Evolutionary conservation across 2,113 vertebrate species (phyloP).

Genomic region (Lophochroa leadbeateri): DNA sequence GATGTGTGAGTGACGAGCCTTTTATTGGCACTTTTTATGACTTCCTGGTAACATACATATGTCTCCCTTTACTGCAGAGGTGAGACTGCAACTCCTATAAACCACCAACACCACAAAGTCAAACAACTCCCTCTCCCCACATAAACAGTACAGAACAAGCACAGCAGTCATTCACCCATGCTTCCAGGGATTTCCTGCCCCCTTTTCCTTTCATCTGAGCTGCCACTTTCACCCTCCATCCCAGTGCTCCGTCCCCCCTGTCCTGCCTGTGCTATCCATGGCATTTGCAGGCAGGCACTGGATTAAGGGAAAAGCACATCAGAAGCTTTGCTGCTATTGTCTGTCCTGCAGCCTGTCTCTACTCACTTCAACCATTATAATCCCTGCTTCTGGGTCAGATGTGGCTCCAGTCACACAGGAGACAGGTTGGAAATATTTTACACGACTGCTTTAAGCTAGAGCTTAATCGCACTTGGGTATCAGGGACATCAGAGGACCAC

Average conservation of each 20-base stretch:
- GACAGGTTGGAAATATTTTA: not conserved
- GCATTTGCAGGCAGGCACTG: conserved; percentile 22
- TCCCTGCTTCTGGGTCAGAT: not conserved
- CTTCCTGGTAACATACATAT: not conserved
- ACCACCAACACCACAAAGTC: not conserved
- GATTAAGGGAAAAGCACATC: not conserved
- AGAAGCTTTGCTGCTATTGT: not conserved
- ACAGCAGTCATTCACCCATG: not conserved
- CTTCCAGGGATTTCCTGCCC: not conserved
- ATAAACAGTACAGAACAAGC: not conserved
- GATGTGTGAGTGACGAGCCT: not conserved
- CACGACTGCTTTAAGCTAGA: not conserved
- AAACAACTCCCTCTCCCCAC: not conserved
- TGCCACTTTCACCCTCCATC: not conserved
- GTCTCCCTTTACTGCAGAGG: conserved; percentile 27
- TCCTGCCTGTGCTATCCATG: conserved; percentile 31
- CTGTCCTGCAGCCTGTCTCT: not conserved
- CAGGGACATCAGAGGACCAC: not conserved
- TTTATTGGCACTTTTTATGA: not conserved
- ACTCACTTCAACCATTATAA: not conserved
- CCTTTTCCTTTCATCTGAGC: not conserved
- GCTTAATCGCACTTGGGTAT: not conserved
- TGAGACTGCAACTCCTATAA: conserved; percentile 29
- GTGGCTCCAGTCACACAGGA: not conserved
- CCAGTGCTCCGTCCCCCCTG: not conserved